These are phyloP conservation scores for Schizaphis graminum DNA, from an alignment of 2,888 invertebrate genomes.

Conservation along the genomic window DNA sequence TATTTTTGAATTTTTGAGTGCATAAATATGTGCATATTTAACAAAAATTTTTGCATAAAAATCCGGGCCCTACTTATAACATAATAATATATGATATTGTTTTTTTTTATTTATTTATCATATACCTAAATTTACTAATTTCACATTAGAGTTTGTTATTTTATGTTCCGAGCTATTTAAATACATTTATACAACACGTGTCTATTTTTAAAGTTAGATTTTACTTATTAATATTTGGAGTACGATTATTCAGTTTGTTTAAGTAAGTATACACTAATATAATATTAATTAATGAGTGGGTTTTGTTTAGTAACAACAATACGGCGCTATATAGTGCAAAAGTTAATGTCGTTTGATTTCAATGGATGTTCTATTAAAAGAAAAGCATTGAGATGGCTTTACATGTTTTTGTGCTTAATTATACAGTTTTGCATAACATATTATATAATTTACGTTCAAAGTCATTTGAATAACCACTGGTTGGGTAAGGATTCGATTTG, in stretches of 20 bases:
- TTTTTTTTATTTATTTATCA: neutral
- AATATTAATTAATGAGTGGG: neutral
- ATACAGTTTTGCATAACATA: neutral
- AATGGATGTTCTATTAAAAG: neutral
- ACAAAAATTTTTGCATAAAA: no score
- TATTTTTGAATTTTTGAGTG: no score
- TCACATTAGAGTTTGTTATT: neutral
- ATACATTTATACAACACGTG: neutral
- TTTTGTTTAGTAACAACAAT: constrained; percentile 4
- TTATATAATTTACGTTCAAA: neutral
- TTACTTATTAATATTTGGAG: neutral
- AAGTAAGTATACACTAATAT: neutral
- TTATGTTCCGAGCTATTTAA: neutral
- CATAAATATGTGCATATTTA: no score
- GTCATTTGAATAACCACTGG: neutral
- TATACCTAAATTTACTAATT: neutral
- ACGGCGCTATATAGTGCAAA: neutral
- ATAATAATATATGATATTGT: neutral
- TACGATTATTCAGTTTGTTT: neutral
- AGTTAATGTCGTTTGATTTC: constrained; percentile 27
- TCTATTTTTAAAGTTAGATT: neutral
- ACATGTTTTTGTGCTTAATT: neutral
- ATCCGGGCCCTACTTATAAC: no score
- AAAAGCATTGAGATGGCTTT: neutral
- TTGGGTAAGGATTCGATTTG: neutral